A percentile compares a stretch with the other conserved stretches of the same genome.
phyloP scores from a whole-genome alignment of 2,888 invertebrate species.

The Nemotelus nigrinus region DNA sequence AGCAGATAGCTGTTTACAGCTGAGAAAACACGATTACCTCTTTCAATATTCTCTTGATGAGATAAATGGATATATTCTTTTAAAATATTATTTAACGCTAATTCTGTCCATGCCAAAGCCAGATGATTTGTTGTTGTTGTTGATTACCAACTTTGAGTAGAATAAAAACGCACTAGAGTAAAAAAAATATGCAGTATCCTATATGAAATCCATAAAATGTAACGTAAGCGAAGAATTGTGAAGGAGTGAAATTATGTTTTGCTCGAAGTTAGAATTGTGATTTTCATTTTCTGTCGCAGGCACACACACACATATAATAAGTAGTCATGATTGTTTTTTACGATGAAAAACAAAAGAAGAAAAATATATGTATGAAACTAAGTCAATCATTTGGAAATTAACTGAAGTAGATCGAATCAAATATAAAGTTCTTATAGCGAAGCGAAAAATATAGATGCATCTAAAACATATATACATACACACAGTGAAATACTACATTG shows the following conservation, averaged over 20 bases:
- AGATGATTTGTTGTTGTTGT: not conserved
- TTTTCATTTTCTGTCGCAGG: slow-evolving; percentile 23
- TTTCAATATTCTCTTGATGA: slow-evolving; percentile 1
- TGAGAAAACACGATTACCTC: slow-evolving; percentile 21
- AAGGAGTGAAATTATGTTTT: not conserved
- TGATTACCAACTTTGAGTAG: not conserved
- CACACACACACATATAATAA: not conserved
- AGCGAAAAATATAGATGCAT: too few relatives aligned
- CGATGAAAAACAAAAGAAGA: not conserved
- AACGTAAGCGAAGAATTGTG: not conserved
- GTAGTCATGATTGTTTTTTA: slow-evolving; percentile 21
- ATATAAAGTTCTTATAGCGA: too few relatives aligned
- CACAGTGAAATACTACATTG: not conserved
- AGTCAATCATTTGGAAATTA: slow-evolving; percentile 21
- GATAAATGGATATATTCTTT: not conserved
- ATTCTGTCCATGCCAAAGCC: slow-evolving; percentile 23
- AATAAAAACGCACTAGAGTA: slow-evolving; percentile 6
- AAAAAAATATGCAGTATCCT: not conserved
- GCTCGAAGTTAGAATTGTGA: not conserved
- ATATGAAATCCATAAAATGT: not conserved
- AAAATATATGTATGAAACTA: slow-evolving; percentile 28
- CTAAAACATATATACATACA: not conserved
- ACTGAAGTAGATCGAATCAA: not conserved
- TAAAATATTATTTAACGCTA: slow-evolving; percentile 12
- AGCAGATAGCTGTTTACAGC: not conserved